Evolutionary conservation across 2,797 vertebrate species (phyloP), one percentile per base, ranked within the genome.

Genomic region (Spheniscus humboldti): DNA sequence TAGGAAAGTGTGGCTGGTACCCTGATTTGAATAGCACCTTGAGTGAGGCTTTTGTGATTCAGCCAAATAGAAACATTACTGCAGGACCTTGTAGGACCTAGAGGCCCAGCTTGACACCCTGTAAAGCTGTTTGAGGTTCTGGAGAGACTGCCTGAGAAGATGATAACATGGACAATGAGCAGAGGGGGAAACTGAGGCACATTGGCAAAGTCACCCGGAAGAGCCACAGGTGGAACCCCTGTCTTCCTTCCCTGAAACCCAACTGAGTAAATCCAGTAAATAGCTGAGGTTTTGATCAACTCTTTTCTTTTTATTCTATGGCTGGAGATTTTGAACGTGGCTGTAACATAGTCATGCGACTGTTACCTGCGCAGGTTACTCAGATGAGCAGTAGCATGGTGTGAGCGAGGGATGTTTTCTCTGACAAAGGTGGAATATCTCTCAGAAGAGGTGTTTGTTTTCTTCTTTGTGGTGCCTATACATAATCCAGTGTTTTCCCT

Each of bases 401-500:
- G 53, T 84, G 68, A 80, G 71, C 55, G 45, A 67, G 55, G 47
- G 25, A 31, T 90, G 28, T 53, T 94, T 90, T 74, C 71, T 71
- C 53, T 63, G 75, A 35, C 74, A 86, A 64, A 85, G 67, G 78
- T 75, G 41, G 28, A 80, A 16, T 84, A 41, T 86, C 72, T 92
- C 92, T 88, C 77, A 53, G 62, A 82, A 35, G 63, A 76, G 74
- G 69, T 82, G 59, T 78, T 92, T 80, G 63, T 81, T 94, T 92
- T 90, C 8, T 23, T 63, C 73, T 81, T 52, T 48, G 28, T 73
- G 37, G 48, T 91, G 74, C 37, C 59, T 90, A 31, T 96, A 79
- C 43, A 97, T 96, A 92, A 96, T 67, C 48, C 76, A 73, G 30
- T 96, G 90, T 90, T 96, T 94, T 88, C 77, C 41, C 16, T 90